These are phyloP conservation scores for Acromyrmex echinatior DNA, from an alignment of 1,140 invertebrate species.

Conservation along the genomic window DNA sequence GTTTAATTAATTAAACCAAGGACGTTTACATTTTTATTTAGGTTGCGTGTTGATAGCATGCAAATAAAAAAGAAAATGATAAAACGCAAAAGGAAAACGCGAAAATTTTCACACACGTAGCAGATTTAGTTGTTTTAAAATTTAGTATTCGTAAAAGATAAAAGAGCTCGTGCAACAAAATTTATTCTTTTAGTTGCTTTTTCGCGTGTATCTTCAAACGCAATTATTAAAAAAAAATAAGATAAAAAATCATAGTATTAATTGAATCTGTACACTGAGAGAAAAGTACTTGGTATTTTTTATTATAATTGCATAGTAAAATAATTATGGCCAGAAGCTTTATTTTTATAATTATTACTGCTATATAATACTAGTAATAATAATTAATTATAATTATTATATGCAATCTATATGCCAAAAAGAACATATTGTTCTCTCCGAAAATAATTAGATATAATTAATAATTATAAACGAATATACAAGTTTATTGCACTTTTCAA, in stretches of 20 bases:
- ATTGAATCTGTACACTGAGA: background rate
- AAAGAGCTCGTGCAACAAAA: background rate
- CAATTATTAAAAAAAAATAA: background rate
- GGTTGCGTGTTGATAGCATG: background rate
- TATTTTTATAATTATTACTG: too few relatives aligned
- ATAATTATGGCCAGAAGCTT: too few relatives aligned
- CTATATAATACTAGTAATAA: too few relatives aligned
- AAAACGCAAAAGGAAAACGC: background rate
- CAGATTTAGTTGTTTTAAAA: background rate
- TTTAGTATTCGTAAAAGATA: background rate
- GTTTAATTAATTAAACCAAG: slow-evolving; percentile 36
- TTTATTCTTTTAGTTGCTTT: background rate
- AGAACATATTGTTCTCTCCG: too few relatives aligned
- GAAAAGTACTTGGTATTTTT: too few relatives aligned
- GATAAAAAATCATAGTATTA: background rate
- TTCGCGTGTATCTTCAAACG: background rate
- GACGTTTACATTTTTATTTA: background rate
- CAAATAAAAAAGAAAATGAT: background rate
- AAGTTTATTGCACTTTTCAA: too few relatives aligned
- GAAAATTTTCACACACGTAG: background rate
- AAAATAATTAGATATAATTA: too few relatives aligned
- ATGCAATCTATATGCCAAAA: too few relatives aligned
- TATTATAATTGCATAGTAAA: too few relatives aligned
- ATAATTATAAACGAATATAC: too few relatives aligned
- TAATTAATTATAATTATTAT: too few relatives aligned